Evolutionary conservation across 2,797 vertebrate species (phyloP).

Genomic region (Spheniscus humboldti): DNA sequence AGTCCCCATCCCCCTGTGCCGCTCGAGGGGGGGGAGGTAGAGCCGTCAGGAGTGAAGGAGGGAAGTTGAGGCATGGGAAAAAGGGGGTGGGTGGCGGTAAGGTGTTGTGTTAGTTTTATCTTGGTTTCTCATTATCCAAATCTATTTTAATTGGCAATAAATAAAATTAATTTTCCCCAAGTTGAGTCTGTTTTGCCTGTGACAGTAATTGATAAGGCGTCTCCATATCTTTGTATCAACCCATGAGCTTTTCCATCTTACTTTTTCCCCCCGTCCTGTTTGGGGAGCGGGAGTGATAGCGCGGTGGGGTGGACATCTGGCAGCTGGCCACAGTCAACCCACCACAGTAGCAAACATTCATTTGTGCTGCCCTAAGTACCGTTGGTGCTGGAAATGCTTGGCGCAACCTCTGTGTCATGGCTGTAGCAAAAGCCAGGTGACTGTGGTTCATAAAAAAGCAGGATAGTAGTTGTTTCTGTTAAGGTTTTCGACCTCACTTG

Average conservation of each 20-base stretch:
- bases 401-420: not conserved
- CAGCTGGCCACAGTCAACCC: not conserved
- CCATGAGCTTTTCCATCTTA: not conserved
- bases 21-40: not conserved
- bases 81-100: not conserved
- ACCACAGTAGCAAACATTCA: not conserved
- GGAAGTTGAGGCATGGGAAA: not conserved
- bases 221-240: not conserved
- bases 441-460: not conserved
- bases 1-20: not conserved
- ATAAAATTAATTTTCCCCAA: not conserved
- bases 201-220: too few species aligned
- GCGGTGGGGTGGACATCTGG: not conserved
- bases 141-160: not conserved
- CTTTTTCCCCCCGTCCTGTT: not conserved
- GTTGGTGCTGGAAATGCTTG: not conserved
- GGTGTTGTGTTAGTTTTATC: not conserved
- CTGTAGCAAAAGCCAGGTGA: not conserved
- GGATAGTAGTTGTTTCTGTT: not conserved
- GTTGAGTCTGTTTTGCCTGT: not conserved
- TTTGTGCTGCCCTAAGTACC: not conserved
- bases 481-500: not conserved
- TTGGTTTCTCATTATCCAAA: not conserved
- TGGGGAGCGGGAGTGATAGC: not conserved
- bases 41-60: not conserved